These are phyloP conservation scores for Escarpia spicata DNA, from an alignment of 2,888 invertebrate genomes.

Conservation along the genomic window DNA sequence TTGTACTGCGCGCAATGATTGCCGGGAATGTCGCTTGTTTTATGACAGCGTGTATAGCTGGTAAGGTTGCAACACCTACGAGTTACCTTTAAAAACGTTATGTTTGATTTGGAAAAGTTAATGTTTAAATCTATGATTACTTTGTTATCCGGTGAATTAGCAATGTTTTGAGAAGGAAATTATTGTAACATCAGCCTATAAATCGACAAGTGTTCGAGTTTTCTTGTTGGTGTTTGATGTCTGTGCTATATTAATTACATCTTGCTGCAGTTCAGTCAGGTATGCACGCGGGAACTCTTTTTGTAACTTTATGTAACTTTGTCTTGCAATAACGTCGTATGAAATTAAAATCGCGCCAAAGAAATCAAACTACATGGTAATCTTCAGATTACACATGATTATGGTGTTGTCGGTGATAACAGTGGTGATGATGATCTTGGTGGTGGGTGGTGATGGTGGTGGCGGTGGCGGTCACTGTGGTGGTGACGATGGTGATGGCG, in stretches of 20 bases:
- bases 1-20: conserved; percentile 54
- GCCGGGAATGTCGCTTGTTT: conserved; percentile 64
- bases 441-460: not conserved
- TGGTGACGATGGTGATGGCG: not conserved
- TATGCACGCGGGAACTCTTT: not conserved
- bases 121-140: not conserved
- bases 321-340: too few species aligned
- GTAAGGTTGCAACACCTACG: not conserved
- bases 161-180: not conserved
- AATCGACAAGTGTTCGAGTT: too few species aligned
- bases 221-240: not conserved
- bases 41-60: conserved; percentile 49
- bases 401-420: not conserved
- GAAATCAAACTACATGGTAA: not conserved
- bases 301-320: too few species aligned
- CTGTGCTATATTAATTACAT: not conserved
- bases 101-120: not conserved
- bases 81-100: not conserved
- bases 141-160: not conserved
- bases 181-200: too few species aligned
- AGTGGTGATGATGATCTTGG: not conserved
- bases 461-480: not conserved
- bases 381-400: not conserved
- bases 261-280: not conserved
- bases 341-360: not conserved